These are phyloP conservation scores for Pelmatolapia mariae DNA, from an alignment of 2,113 vertebrate species.

Conservation along the genomic window DNA sequence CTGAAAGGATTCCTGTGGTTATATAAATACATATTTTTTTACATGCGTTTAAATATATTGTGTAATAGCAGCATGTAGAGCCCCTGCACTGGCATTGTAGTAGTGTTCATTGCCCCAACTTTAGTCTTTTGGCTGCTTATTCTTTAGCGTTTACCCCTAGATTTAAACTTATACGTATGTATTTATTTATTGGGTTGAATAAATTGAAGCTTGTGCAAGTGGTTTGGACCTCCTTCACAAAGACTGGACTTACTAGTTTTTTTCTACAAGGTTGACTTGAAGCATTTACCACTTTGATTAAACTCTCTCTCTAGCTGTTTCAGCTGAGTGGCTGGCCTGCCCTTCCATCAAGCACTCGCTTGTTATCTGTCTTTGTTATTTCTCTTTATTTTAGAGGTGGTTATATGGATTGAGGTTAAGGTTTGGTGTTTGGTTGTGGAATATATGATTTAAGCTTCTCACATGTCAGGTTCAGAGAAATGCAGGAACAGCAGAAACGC, in stretches of 20 bases:
- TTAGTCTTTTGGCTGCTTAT: neutral
- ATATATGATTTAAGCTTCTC: constrained; percentile 21
- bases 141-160: neutral
- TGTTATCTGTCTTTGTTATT: neutral
- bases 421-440: neutral
- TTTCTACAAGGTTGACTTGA: neutral
- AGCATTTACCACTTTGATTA: neutral
- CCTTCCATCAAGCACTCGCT: neutral
- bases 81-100: rapidly evolving
- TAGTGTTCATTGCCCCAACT: neutral
- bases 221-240: neutral
- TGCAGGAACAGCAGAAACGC: constrained; percentile 29
- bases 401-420: neutral
- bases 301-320: neutral
- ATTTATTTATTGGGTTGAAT: neutral
- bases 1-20: neutral
- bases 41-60: neutral
- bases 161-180: neutral
- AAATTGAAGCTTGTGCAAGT: neutral
- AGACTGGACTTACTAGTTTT: neutral
- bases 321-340: neutral
- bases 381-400: neutral
- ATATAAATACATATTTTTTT: neutral
- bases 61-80: neutral
- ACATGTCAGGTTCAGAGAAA: constrained; percentile 3